Evolutionary conservation across 2,113 vertebrate genomes (phyloP).

Genomic region (Calypte anna): DNA sequence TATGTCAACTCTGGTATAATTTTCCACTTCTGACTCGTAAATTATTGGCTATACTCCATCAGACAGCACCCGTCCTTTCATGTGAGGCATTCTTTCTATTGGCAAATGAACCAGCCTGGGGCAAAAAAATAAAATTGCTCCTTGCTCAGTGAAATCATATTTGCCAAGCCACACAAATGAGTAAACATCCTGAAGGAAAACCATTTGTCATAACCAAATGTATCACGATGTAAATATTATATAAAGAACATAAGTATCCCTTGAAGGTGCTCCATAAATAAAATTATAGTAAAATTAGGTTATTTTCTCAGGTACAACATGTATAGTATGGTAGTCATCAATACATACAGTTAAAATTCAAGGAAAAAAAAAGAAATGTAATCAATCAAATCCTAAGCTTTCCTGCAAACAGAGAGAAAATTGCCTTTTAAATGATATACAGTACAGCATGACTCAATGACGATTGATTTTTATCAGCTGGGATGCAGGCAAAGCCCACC

Average conservation of each 20-base stretch:
- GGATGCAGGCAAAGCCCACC: background rate
- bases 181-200: conserved; percentile 36
- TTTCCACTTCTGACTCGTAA: background rate
- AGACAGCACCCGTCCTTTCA: background rate
- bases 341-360: conserved; percentile 28
- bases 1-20: background rate
- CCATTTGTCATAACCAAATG: background rate
- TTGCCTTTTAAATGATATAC: background rate
- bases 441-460: background rate
- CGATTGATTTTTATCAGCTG: conserved; percentile 12
- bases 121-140: conserved; percentile 17
- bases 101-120: background rate
- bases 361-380: background rate
- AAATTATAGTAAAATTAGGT: conserved; percentile 3
- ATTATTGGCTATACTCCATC: background rate
- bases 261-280: conserved; percentile 23
- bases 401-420: conserved; percentile 5
- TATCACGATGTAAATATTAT: conserved; percentile 42
- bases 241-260: conserved; percentile 16
- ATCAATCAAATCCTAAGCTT: conserved; percentile 27
- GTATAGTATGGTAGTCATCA: background rate
- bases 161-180: background rate
- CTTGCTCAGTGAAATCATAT: conserved; percentile 1
- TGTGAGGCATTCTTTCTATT: background rate
- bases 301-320: background rate